Percentiles rank a stretch among this genome's conserved stretches.
Conservation (phyloP, 2,888 invertebrate genomes). For the Spicauda simplicius region DNA sequence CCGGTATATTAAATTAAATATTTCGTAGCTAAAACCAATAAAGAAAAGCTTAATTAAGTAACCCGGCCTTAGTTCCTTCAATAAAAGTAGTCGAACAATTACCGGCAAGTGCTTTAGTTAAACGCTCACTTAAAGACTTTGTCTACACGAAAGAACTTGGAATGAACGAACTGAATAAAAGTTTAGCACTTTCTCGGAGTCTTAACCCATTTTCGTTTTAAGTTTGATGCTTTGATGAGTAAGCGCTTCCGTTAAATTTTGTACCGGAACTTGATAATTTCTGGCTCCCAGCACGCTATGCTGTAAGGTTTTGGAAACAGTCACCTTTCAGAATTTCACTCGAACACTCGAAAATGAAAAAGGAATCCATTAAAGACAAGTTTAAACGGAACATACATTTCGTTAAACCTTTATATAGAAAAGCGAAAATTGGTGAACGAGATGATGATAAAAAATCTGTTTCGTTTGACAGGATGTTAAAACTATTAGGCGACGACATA, state of each 20-base stretch:
- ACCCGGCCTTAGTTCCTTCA: conserved; percentile 14
- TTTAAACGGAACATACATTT: conserved; percentile 62
- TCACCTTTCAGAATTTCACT: conserved; percentile 46
- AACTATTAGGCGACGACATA: conserved; percentile 66
- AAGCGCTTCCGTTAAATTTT: conserved; percentile 55
- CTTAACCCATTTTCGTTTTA: conserved; percentile 45
- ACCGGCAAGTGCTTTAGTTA: conserved; percentile 32
- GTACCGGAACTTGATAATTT: conserved; percentile 52
- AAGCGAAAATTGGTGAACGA: conserved; percentile 49
- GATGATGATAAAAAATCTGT: conserved; percentile 51
- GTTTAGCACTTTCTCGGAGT: conserved; percentile 42
- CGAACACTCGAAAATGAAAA: conserved; percentile 47
- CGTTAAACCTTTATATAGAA: conserved; percentile 72
- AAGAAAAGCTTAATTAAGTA: conserved; percentile 24
- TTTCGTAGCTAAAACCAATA: conserved; percentile 9
- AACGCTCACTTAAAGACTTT: conserved; percentile 36
- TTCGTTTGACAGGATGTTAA: conserved; percentile 53
- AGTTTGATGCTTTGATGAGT: conserved; percentile 53
- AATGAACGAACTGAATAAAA: conserved; percentile 34
- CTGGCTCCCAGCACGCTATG: conserved; percentile 57
- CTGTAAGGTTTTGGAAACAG: conserved; percentile 51
- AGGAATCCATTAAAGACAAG: conserved; percentile 52
- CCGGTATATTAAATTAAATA: background rate
- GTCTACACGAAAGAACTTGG: conserved; percentile 36
- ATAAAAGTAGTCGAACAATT: conserved; percentile 31